Percentiles rank a stretch among this genome's conserved stretches.
These are phyloP conservation scores for Microcebus tavaratra DNA, from an alignment of 2,113 vertebrate species.

Conservation along the genomic window DNA sequence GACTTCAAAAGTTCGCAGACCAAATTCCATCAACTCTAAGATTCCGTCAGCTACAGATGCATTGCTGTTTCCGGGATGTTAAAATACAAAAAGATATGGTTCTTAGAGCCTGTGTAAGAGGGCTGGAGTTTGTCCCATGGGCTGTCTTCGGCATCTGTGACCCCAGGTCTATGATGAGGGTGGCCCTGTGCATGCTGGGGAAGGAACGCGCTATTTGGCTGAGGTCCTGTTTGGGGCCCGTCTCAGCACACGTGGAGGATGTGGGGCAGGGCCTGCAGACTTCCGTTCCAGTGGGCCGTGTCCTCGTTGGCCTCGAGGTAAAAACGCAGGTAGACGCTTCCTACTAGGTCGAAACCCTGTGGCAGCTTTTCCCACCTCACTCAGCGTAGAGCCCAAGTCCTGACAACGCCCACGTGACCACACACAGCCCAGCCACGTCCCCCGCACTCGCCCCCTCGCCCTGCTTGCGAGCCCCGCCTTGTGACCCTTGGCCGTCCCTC, in stretches of 20 bases:
- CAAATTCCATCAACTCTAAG: background rate
- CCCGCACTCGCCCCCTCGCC: too few relatives aligned
- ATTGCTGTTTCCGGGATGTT: background rate
- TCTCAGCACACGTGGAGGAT: background rate
- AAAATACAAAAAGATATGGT: background rate
- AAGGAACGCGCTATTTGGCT: background rate
- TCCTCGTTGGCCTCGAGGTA: background rate
- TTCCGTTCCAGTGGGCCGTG: background rate
- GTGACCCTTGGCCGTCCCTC: background rate
- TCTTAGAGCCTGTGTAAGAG: background rate
- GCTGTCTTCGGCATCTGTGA: background rate
- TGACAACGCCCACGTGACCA: background rate
- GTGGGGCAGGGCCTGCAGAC: background rate
- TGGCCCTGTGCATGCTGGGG: background rate
- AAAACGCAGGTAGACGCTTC: background rate
- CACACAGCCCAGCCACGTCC: background rate
- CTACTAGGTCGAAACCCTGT: background rate
- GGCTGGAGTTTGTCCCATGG: background rate
- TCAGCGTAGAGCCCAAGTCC: background rate
- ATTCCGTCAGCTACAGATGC: background rate
- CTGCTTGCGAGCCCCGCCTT: background rate
- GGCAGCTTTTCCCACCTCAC: background rate
- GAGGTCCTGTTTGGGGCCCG: background rate
- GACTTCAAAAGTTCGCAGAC: background rate
- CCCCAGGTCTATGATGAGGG: background rate